Evolutionary conservation across 2,113 vertebrate genomes (phyloP), one percentile per base, ranked within the genome.

Genomic region (Eonycteris spelaea): DNA sequence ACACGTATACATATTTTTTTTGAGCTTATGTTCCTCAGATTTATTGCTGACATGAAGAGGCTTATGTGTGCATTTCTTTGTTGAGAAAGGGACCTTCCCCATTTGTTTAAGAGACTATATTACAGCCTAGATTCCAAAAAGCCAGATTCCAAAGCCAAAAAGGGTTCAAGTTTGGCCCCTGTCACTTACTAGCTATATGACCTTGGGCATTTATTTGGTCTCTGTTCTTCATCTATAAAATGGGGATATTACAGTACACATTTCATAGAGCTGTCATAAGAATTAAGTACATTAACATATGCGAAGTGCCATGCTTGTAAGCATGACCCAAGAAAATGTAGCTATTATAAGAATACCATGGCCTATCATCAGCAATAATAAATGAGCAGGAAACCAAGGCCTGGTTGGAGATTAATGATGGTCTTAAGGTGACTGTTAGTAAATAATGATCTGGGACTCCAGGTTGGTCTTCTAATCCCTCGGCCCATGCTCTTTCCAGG

Each of bases 341-440:
- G 28, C 71, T 86, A 33, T 90, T 90, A 24, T 55, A 77, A 75
- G 63, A 75, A 38, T 77, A 82, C 65, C 19, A 48, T 67, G 80
- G 79, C 68, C 73, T 91, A n/a, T 82, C 89, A 28, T 28, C 35
- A 75, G 55, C 68, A 91, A 78, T 86, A 89, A 96, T 63, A 83
- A 93, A 96, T 94, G 82, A 83, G 21, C 28, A 73, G 57, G 68
- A 91, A 96, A 88, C n/a, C 21, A 91, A 79, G 53, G 77, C 88
- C 68, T 22, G 1, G 91, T 91, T 93, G 67, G 96, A 95, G 78
- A 96, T 93, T 94, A 96, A 95, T 96, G 88, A 65, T 83, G 51
- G 53, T 94, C 68, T 95, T 89, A 86, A 92, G 83, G 48, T 97
- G 65, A 84, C 74, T 74, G 28, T 89, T 91, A 86, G 85, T 97